phyloP scores from a whole-genome alignment of 1,140 invertebrate species.

The Eupeodes corollae region DNA sequence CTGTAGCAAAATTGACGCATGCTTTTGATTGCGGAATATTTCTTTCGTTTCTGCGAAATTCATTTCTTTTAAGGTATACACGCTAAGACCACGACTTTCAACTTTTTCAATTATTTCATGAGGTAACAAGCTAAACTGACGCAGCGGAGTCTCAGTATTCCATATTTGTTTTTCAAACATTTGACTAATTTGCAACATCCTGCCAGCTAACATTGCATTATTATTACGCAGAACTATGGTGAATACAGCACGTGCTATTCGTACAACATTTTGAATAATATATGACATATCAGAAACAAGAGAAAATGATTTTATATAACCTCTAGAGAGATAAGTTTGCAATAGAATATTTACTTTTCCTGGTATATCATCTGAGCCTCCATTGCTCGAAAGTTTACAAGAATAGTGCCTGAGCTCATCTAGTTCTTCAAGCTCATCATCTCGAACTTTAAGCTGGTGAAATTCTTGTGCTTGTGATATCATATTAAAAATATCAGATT shows the following conservation, averaged over 20 bases:
- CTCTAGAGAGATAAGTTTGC: conserved; percentile 79
- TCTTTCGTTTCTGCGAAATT: conserved; percentile 71
- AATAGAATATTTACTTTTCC: conserved; percentile 97
- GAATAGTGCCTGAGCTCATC: conserved; percentile 58
- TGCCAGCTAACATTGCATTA: conserved; percentile 75
- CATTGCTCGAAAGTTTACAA: conserved; percentile 65
- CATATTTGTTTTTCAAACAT: conserved; percentile 85
- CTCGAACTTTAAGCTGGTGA: conserved; percentile 88
- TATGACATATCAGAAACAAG: conserved; percentile 88
- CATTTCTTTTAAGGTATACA: conserved; percentile 77
- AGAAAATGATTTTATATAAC: conserved; percentile 73
- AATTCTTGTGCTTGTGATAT: conserved; percentile 90
- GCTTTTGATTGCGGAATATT: conserved; percentile 64
- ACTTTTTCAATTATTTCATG: conserved; percentile 72
- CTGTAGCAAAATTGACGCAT: conserved; percentile 67
- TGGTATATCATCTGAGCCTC: conserved; percentile 77
- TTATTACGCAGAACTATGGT: conserved; percentile 84
- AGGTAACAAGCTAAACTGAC: conserved; percentile 74
- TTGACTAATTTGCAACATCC: conserved; percentile 73
- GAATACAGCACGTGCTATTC: conserved; percentile 86
- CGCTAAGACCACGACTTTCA: conserved; percentile 58
- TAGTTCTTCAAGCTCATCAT: conserved; percentile 89
- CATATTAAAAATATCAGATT: conserved; percentile 76
- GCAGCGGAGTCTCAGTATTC: conserved; percentile 74
- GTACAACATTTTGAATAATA: conserved; percentile 82